Evolutionary conservation across 2,113 vertebrate genomes (phyloP).

Genomic region (Dicentrarchus labrax): DNA sequence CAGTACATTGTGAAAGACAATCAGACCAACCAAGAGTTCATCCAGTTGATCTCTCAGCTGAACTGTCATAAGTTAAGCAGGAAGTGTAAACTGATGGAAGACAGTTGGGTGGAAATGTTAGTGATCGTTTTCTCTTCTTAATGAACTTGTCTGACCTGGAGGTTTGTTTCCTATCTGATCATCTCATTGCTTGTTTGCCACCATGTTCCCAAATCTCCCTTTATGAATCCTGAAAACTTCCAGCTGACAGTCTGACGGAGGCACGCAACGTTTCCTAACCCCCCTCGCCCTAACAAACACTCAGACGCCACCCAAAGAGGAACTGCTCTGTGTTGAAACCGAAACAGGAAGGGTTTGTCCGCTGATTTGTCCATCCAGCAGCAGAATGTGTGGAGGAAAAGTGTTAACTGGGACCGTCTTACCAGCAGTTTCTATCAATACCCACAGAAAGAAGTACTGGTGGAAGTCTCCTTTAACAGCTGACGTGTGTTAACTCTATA

Average conservation of each 20-base stretch:
- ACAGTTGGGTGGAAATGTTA: neutral
- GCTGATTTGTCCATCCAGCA: constrained; percentile 31
- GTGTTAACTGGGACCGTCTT: neutral
- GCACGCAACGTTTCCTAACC: neutral
- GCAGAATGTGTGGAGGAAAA: neutral
- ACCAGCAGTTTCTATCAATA: neutral
- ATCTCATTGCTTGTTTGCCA: too few relatives aligned
- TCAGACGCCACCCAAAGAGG: constrained; percentile 48
- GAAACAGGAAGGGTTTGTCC: constrained; percentile 70
- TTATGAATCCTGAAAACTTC: neutral
- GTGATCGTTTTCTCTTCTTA: neutral
- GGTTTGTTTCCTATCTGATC: neutral
- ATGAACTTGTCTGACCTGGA: neutral
- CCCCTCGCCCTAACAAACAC: neutral
- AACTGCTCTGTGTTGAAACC: constrained; percentile 59
- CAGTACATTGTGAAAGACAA: too few relatives aligned
- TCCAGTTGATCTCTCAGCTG: neutral
- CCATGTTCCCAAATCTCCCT: neutral
- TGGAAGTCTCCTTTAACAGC: neutral
- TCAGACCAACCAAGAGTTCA: neutral
- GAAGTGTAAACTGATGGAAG: neutral
- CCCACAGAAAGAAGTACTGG: neutral
- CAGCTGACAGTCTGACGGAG: neutral
- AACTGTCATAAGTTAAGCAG: neutral
- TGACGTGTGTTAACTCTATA: too few relatives aligned